A percentile compares a stretch with the other conserved stretches of the same genome.
Evolutionary conservation across 2,797 vertebrate species (phyloP).

Genomic region (Caiman crocodilus): DNA sequence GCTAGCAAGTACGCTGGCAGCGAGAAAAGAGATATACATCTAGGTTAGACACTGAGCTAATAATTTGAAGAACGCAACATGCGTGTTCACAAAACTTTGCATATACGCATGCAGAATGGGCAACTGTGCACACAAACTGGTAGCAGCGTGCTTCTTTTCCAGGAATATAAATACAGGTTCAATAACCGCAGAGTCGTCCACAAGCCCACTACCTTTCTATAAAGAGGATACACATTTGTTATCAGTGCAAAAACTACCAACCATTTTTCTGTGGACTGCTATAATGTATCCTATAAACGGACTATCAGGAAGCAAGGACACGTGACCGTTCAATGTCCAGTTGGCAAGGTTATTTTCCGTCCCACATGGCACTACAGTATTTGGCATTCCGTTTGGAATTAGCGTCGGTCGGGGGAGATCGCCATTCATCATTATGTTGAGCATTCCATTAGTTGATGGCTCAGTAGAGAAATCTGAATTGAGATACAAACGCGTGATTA

Average conservation of each 20-base stretch:
- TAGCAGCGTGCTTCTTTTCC: background rate
- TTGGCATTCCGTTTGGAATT: slow-evolving; percentile 92
- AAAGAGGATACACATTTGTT: fast-evolving
- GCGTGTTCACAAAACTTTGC: background rate
- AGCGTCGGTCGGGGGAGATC: slow-evolving; percentile 82
- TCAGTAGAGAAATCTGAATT: slow-evolving; percentile 80
- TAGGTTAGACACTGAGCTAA: background rate
- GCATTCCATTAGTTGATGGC: slow-evolving; percentile 82
- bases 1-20: slow-evolving; percentile 9
- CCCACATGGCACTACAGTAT: slow-evolving; percentile 86
- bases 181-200: fast-evolving
- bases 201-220: background rate
- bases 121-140: background rate
- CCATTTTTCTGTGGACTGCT: slow-evolving; percentile 99
- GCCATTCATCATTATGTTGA: slow-evolving; percentile 82
- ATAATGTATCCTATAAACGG: slow-evolving; percentile 97
- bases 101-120: background rate
- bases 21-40: background rate
- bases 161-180: background rate
- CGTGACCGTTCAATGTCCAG: slow-evolving; percentile 89
- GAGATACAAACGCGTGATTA: slow-evolving; percentile 10
- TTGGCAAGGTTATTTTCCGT: slow-evolving; percentile 82
- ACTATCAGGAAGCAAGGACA: slow-evolving; percentile 86
- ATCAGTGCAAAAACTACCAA: slow-evolving; percentile 69
- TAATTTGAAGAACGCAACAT: background rate